A percentile compares a stretch with the other conserved stretches of the same genome.
Evolutionary conservation across 2,113 vertebrate species (phyloP).

Genomic region (Cyprinodon tularosa): DNA sequence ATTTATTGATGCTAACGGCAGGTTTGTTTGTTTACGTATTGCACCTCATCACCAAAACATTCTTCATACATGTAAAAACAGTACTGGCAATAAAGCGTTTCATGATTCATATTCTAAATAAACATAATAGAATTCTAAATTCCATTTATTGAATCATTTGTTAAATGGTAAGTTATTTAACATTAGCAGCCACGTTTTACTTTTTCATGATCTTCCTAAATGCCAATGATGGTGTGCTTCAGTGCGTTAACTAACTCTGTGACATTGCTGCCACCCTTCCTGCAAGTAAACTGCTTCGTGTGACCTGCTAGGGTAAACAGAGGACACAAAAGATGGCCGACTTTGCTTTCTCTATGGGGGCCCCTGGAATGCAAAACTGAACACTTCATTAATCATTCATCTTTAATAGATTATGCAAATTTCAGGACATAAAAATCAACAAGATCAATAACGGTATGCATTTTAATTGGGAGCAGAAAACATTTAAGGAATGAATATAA

Average conservation of each 20-base stretch:
- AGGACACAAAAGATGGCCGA: constrained; percentile 73
- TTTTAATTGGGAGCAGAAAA: constrained; percentile 97
- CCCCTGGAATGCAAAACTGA: constrained; percentile 80
- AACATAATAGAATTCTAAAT: not conserved
- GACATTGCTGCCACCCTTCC: constrained; percentile 34
- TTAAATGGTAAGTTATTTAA: not conserved
- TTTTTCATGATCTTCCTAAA: not conserved
- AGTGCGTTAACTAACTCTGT: constrained; percentile 28
- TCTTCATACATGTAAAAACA: no score
- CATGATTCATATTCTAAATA: no score
- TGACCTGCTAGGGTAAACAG: constrained; percentile 66
- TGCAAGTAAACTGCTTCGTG: constrained; percentile 56
- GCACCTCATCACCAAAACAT: no score
- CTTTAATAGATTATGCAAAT: constrained; percentile 99
- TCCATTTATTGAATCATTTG: not conserved
- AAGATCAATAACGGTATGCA: constrained; percentile 94
- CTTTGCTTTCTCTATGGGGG: constrained; percentile 48
- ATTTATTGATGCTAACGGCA: no score
- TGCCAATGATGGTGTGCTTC: constrained; percentile 27
- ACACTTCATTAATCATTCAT: constrained; percentile 96
- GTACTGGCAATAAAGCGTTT: no score
- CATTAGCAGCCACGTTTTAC: not conserved
- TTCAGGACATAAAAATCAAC: constrained; percentile 92
- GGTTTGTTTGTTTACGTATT: no score
- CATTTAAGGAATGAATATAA: constrained; percentile 95